Evolutionary conservation across 2,113 vertebrate species (phyloP).

Genomic region (Notarius quadriscutis): DNA sequence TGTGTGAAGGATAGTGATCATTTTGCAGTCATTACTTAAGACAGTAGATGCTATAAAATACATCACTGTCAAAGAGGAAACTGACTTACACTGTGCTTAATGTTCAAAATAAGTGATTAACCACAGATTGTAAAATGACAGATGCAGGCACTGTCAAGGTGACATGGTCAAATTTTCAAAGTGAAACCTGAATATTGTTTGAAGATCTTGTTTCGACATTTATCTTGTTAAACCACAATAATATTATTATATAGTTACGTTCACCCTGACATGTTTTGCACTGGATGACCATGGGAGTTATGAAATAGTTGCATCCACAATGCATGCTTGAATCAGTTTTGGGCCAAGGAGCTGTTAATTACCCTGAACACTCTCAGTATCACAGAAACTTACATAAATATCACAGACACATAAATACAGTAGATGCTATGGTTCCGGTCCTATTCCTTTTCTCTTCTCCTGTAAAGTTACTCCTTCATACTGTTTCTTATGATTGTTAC

Average conservation of each 20-base stretch:
- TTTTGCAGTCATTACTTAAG: constrained; percentile 11
- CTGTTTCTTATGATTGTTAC: neutral
- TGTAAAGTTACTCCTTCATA: neutral
- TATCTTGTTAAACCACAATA: neutral
- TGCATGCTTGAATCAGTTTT: neutral
- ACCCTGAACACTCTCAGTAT: neutral
- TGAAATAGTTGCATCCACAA: neutral
- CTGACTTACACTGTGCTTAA: neutral
- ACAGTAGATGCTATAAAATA: neutral
- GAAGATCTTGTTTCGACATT: neutral
- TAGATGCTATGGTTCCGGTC: neutral
- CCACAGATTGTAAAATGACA: neutral
- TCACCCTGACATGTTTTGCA: neutral
- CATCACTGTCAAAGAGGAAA: neutral
- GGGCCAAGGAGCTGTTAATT: neutral
- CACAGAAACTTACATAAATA: neutral
- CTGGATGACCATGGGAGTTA: neutral
- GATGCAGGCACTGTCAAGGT: neutral
- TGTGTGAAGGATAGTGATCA: neutral
- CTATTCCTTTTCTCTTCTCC: neutral
- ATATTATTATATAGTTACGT: neutral
- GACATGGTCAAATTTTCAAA: neutral
- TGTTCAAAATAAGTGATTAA: constrained; percentile 8
- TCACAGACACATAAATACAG: neutral
- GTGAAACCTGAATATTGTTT: neutral